Percentiles rank a stretch among this genome's conserved stretches.
phyloP scores from a whole-genome alignment of 1,140 invertebrate species.

The Apis cerana region DNA sequence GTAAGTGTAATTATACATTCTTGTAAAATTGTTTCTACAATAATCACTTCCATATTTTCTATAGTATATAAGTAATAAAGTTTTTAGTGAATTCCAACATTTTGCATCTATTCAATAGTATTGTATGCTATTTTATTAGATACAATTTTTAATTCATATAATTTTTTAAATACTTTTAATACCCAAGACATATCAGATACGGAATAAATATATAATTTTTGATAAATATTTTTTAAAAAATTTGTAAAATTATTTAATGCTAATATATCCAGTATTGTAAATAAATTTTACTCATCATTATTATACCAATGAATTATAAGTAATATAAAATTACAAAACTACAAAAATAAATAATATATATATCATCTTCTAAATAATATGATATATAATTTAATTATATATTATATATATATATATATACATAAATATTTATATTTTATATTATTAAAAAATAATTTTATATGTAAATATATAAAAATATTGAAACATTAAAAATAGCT shows the following conservation, averaged over 20 bases:
- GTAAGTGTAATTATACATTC: conserved; percentile 15
- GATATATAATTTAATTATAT: no score
- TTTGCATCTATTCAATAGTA: not conserved
- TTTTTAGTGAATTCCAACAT: conserved; percentile 27
- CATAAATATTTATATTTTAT: no score
- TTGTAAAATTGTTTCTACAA: conserved; percentile 17
- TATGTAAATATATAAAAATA: no score
- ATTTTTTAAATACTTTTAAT: conserved; percentile 21
- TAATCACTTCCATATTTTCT: not conserved
- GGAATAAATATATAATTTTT: no score
- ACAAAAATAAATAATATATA: not conserved
- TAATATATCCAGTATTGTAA: not conserved
- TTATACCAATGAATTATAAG: not conserved
- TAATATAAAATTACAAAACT: not conserved
- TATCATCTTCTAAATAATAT: not conserved
- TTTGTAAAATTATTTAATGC: not conserved
- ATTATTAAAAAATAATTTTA: no score
- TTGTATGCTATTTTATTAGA: not conserved
- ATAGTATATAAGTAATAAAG: conserved; percentile 12
- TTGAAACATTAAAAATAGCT: no score
- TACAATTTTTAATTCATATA: not conserved
- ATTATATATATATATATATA: no score
- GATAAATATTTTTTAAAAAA: not conserved
- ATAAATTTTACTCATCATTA: not conserved
- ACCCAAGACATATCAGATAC: not conserved